Base-by-base conservation (phyloP, 2,797 vertebrate genomes). In the Myotis pilosus region DNA sequence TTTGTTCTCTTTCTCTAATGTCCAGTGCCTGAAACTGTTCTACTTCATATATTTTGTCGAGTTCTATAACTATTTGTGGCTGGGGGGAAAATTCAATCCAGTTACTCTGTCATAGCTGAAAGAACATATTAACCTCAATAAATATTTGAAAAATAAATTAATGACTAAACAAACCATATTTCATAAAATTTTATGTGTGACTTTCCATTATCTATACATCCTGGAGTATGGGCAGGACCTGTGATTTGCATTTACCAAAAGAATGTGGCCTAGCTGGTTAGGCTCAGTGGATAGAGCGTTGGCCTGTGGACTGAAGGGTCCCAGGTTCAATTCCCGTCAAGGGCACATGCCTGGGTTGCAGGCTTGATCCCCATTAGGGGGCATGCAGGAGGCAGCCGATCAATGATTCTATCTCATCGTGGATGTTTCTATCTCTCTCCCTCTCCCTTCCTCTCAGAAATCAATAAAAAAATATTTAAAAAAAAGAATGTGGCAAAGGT, bases 91-190 rank as follows among this genome's bases (percentile, higher is more conserved):
- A 87, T 68, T 41, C 44, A 76, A 60, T 82, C 28, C 36, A 88
- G 44, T 82, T 87, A 78, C 28, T 57, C 60, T 71, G 49, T 75
- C 78, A 62, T 5, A 71, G 44, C 33, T 83, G 30, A 94, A 94
- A 60, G 76, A 66, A 80, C 36, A 64, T 33, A 25, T 94, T 94
- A 90, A 89, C 53, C 19, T 68, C 83, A 81, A 91, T 79, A 89
- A 94, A 84, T 87, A 91, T 33, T 68, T 68, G n/a, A 66, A 68
- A 23, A 60, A 78, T 78, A 83, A 76, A 66, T 80, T 36, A 90
- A 82, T 87, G 33, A 62, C 33, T 92, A 76, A 87, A 80, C 23
- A 91, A 91, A 87, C 38, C 2, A 5, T 71, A 87, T n/a, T 82
- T 83, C 62, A 87, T 49, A 51, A 82, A 76, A 36, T 47, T 92